phyloP scores from a whole-genome alignment of 2,113 vertebrate species.

The Gallinago paraguaiae region DNA sequence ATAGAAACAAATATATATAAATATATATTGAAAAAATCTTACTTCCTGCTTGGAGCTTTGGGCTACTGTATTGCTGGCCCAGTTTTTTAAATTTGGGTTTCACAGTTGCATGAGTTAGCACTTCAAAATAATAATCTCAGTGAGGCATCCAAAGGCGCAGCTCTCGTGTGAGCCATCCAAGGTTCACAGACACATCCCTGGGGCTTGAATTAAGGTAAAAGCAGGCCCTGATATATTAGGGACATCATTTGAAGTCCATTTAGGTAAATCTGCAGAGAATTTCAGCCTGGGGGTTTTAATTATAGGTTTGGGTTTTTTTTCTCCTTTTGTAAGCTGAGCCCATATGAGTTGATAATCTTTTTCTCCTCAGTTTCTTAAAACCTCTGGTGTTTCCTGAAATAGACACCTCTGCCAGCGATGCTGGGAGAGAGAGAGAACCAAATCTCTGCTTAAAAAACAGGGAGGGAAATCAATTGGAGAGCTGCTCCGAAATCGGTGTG shows the following conservation, averaged over 20 bases:
- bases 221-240: neutral
- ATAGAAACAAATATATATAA: neutral
- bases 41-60: neutral
- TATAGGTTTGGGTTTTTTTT: neutral
- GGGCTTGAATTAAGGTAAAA: neutral
- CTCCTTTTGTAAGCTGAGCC: neutral
- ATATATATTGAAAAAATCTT: neutral
- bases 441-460: neutral
- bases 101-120: neutral
- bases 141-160: neutral
- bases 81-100: neutral
- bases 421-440: neutral
- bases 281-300: conserved; percentile 23
- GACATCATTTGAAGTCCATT: conserved; percentile 20
- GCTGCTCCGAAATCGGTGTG: neutral
- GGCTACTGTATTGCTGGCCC: neutral
- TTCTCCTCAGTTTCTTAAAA: conserved; percentile 4
- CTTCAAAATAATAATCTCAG: neutral
- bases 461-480: neutral
- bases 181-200: neutral
- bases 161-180: neutral
- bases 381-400: conserved; percentile 23
- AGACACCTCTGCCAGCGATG: neutral
- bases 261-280: conserved; percentile 17
- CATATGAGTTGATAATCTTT: neutral